Base-by-base conservation (phyloP, 2,797 vertebrate species). In the Acomys russatus region DNA sequence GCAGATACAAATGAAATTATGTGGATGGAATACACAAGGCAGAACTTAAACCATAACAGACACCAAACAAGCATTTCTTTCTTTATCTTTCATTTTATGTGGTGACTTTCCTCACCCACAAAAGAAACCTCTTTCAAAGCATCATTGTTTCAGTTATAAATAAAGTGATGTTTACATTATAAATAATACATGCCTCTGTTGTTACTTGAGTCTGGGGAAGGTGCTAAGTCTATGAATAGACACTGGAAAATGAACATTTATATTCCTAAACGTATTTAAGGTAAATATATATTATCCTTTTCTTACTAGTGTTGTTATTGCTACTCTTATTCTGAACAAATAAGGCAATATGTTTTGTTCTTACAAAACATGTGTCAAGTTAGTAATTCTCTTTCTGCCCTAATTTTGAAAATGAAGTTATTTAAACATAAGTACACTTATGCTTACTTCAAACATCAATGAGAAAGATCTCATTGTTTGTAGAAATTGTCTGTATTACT, bases 81-180 rank as follows among this genome's bases (percentile, higher is more conserved):
- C 76, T 28, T 71, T 85, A 94, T 71, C 28, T 38, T 28, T 51
- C 74, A 44, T 23, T 88, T 94, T 73, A 71, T 51, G 61, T 35
- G 20, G 10, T 18, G 51, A 1, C 83, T 76, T 91, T 91, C 18
- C 63, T 73, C 18, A 63, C 44, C 6, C 10, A n/a, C 33, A 74
- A 76, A 94, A 74, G 3, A 44, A 35, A 2, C 61, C 33, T 77
- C 51, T 49, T 87, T 94, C 66, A 73, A 88, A 97, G 84, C 15
- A 88, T 1, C 6, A 68, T 14, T 33, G 33, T 25, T 38, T 11
- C 33, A n/a, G 14, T 70, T 91, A 90, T 14, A 87, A 76, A 87
- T 82, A 83, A 88, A 76, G 23, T 17, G 44, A 30, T 1, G 30
- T 86, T 94, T 92, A 61, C 71, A 49, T 93, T 83, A 35, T 44